Conservation (phyloP, 2,113 vertebrate genomes). For the Toxotes chatareus region DNA sequence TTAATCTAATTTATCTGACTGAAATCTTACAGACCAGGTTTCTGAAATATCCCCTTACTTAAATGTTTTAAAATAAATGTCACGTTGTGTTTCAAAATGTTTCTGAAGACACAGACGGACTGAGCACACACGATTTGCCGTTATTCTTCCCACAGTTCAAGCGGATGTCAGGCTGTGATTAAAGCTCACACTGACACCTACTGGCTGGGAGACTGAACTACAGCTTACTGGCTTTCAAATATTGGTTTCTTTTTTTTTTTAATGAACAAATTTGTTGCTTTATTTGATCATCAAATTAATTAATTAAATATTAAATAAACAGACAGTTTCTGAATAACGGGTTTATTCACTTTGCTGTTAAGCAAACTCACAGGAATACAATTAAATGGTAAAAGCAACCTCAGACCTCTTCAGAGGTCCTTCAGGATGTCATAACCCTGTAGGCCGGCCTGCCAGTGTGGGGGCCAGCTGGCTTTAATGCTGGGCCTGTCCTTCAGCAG, state of each 20-base stretch:
- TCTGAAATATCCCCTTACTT: no score
- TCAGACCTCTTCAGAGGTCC: conserved; percentile 61
- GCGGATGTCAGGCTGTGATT: not conserved
- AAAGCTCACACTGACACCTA: not conserved
- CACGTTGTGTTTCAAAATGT: no score
- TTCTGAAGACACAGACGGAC: no score
- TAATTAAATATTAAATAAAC: not conserved
- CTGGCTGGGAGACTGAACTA: not conserved
- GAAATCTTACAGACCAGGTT: no score
- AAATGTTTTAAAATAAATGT: no score
- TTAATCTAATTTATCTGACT: no score
- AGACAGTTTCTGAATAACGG: not conserved
- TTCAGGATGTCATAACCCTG: conserved; percentile 61
- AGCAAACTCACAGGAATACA: not conserved
- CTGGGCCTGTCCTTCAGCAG: conserved; percentile 78
- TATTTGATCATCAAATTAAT: no score
- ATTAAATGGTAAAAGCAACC: not conserved
- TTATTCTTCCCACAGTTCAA: not conserved
- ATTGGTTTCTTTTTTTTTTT: no score
- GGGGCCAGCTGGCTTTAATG: conserved; percentile 70
- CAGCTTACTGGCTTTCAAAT: not conserved
- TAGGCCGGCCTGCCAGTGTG: conserved; percentile 67
- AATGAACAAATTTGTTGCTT: no score
- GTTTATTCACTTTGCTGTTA: not conserved
- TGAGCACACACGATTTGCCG: no score